Conservation (phyloP, 23 tunicate genomes). For the Trididemnum miniatum region DNA sequence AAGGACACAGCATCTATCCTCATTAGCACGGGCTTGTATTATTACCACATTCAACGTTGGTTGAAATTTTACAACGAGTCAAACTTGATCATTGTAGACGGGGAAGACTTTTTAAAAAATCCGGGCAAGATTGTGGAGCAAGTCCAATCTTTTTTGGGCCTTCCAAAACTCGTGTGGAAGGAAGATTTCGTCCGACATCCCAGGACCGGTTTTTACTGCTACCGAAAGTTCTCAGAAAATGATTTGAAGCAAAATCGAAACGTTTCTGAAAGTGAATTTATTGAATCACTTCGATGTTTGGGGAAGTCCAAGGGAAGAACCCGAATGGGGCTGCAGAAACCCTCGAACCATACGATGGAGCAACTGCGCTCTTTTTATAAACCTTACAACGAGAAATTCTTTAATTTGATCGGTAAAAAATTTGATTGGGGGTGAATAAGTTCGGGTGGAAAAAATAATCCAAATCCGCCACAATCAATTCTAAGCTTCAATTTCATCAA, state of each 20-base stretch:
- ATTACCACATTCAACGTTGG: conserved; percentile 30
- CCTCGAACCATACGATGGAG: background rate
- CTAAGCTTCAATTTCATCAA: no score
- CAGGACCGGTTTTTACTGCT: conserved; percentile 39
- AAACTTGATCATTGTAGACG: conserved; percentile 36
- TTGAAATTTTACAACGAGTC: conserved; percentile 2
- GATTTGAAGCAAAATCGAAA: background rate
- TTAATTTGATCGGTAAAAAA: background rate
- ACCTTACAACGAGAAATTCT: conserved; percentile 19
- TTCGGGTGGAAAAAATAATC: no score
- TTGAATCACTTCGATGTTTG: background rate
- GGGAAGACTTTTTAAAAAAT: conserved; percentile 17
- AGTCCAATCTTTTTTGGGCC: conserved; percentile 36
- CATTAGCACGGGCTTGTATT: conserved; percentile 18
- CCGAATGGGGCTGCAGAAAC: background rate
- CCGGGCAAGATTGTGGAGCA: conserved; percentile 47
- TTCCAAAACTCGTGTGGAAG: conserved; percentile 41
- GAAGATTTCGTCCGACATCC: conserved; percentile 55
- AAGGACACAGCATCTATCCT: background rate
- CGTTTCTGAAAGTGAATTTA: background rate
- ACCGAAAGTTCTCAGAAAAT: conserved; percentile 13
- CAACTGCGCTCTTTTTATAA: background rate
- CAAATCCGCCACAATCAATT: no score
- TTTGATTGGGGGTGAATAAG: conserved; percentile 8
- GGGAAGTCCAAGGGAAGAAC: conserved; percentile 14